Conservation (phyloP, 2,888 invertebrate species). For the Drosophila eohydei region DNA sequence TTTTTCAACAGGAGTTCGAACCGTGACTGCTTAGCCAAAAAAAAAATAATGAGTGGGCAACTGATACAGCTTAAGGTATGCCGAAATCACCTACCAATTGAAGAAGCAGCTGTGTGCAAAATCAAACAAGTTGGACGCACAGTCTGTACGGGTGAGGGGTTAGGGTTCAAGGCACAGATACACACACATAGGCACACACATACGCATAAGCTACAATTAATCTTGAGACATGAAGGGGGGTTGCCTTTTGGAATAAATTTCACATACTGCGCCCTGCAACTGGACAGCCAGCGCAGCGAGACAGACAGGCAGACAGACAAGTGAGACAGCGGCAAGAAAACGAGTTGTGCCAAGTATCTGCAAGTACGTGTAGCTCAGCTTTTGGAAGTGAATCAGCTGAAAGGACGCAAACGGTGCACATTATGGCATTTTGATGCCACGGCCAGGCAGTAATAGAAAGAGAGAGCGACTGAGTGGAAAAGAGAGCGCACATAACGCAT, state of each 20-base stretch:
- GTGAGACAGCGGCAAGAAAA: slow-evolving; percentile 50
- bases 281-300: slow-evolving; percentile 16
- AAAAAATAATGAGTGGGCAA: slow-evolving; percentile 42
- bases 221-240: slow-evolving; percentile 70
- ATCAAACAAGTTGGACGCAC: slow-evolving; percentile 69
- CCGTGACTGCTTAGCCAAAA: slow-evolving; percentile 63
- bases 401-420: slow-evolving; percentile 62
- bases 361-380: slow-evolving; percentile 53
- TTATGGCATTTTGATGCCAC: slow-evolving; percentile 59
- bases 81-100: slow-evolving; percentile 12
- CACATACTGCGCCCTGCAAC: slow-evolving; percentile 61
- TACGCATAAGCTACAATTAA: slow-evolving; percentile 80
- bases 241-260: slow-evolving; percentile 69
- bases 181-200: slow-evolving; percentile 6
- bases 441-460: slow-evolving; percentile 12
- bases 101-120: slow-evolving; percentile 53
- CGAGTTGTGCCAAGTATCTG: slow-evolving; percentile 63
- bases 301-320: slow-evolving; percentile 36
- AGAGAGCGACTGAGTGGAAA: neutral
- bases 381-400: slow-evolving; percentile 72
- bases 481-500: slow-evolving; percentile 23
- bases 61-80: slow-evolving; percentile 25
- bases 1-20: slow-evolving; percentile 51
- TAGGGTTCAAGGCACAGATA: slow-evolving; percentile 20
- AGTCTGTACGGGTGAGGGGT: slow-evolving; percentile 13